phyloP scores from a whole-genome alignment of 1,140 invertebrate genomes.

The Drosophila pseudoobscura region DNA sequence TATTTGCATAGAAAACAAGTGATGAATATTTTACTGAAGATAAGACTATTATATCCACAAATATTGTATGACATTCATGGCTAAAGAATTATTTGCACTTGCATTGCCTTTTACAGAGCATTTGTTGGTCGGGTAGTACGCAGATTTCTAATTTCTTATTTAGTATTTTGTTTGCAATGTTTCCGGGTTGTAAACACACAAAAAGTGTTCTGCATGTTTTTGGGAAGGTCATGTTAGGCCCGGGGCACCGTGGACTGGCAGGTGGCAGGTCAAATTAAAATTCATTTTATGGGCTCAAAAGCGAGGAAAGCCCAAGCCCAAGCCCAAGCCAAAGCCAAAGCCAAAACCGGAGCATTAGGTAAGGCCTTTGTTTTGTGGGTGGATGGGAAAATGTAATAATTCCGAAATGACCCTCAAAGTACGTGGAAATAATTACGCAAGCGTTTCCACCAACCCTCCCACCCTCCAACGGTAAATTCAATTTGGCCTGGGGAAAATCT shows the following conservation, averaged over 20 bases:
- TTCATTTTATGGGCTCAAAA: constrained; percentile 53
- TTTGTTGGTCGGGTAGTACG: not conserved
- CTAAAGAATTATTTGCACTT: not conserved
- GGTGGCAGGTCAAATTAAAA: constrained; percentile 50
- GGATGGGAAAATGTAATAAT: constrained; percentile 54
- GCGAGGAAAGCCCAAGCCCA: constrained; percentile 11
- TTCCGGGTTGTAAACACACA: constrained; percentile 37
- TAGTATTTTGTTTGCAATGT: constrained; percentile 69
- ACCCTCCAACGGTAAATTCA: constrained; percentile 38
- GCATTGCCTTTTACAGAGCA: constrained; percentile 8
- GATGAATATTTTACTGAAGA: constrained; percentile 26
- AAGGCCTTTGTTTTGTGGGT: constrained; percentile 43
- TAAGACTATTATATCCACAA: not conserved
- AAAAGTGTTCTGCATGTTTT: constrained; percentile 46
- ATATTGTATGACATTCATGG: not conserved
- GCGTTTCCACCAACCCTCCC: not conserved
- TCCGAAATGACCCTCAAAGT: constrained; percentile 46
- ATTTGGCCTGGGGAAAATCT: constrained; percentile 48
- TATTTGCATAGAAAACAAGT: not conserved
- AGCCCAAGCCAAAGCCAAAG: not conserved
- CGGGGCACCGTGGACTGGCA: constrained; percentile 16
- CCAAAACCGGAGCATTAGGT: constrained; percentile 18
- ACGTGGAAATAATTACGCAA: constrained; percentile 72
- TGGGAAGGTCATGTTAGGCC: constrained; percentile 54
- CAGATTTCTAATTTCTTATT: constrained; percentile 37